These are phyloP conservation scores for Anarrhichthys ocellatus DNA, from an alignment of 2,113 vertebrate genomes.

Conservation along the genomic window DNA sequence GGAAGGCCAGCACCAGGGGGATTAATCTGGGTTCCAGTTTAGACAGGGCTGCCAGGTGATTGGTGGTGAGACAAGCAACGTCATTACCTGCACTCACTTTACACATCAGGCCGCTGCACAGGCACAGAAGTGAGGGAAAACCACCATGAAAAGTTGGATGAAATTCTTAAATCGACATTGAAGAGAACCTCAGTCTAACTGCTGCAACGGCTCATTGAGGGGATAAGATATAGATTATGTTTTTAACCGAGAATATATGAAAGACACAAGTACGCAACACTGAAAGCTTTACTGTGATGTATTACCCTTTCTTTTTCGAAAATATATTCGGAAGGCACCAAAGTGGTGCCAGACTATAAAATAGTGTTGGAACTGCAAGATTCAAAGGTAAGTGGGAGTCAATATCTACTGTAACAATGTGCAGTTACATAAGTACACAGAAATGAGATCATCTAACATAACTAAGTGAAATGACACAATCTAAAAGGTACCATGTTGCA, in stretches of 20 bases:
- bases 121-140: neutral
- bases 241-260: neutral
- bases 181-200: neutral
- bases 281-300: neutral
- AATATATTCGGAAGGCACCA: neutral
- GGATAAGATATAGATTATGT: neutral
- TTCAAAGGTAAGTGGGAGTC: neutral
- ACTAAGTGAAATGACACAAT: neutral
- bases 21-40: constrained; percentile 92
- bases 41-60: constrained; percentile 92
- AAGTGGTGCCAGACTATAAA: neutral
- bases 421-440: neutral
- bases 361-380: neutral
- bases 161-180: neutral
- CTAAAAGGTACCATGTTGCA: neutral
- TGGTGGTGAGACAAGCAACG: constrained; percentile 96
- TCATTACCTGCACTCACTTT: constrained; percentile 98
- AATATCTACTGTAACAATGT: neutral
- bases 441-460: neutral
- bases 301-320: neutral
- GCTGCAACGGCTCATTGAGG: neutral
- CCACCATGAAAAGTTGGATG: neutral
- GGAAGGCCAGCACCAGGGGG: constrained; percentile 95
- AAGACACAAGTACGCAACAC: neutral
- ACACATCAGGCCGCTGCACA: constrained; percentile 89